Conservation (phyloP, 2,113 vertebrate genomes). For the Burhinus bistriatus region DNA sequence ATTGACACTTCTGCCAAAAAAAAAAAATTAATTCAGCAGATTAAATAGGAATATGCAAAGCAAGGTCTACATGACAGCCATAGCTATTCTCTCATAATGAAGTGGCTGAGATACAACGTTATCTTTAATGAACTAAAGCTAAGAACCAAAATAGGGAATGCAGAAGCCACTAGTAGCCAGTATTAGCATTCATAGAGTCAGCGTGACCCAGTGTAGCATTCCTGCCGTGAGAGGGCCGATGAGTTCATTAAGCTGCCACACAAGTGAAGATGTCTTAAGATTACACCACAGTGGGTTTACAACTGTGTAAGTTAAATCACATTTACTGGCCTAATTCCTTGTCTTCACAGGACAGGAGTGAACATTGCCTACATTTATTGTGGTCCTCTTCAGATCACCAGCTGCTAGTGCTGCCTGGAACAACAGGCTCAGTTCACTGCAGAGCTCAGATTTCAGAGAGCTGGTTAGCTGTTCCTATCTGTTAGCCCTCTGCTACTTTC, state of each 20-base stretch:
- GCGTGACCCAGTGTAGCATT: neutral
- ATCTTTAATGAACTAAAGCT: neutral
- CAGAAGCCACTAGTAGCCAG: neutral
- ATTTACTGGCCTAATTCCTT: conserved; percentile 4
- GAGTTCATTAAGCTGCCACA: neutral
- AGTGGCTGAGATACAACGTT: neutral
- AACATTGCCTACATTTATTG: neutral
- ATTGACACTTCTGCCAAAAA: neutral
- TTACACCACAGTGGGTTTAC: neutral
- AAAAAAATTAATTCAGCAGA: neutral
- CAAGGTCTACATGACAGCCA: neutral
- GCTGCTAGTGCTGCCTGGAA: neutral
- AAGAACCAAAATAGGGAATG: neutral
- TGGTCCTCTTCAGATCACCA: neutral
- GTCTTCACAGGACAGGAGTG: neutral
- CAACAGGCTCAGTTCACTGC: neutral
- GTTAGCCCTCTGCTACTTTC: neutral
- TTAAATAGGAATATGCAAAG: neutral
- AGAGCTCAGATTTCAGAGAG: neutral
- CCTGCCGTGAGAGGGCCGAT: neutral
- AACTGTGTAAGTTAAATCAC: neutral
- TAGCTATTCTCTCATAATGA: neutral
- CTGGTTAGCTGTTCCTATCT: neutral
- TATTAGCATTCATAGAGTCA: neutral
- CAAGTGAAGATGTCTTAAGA: neutral